These are phyloP conservation scores for Philaethria dido DNA, from an alignment of 2,888 invertebrate species.

Conservation along the genomic window DNA sequence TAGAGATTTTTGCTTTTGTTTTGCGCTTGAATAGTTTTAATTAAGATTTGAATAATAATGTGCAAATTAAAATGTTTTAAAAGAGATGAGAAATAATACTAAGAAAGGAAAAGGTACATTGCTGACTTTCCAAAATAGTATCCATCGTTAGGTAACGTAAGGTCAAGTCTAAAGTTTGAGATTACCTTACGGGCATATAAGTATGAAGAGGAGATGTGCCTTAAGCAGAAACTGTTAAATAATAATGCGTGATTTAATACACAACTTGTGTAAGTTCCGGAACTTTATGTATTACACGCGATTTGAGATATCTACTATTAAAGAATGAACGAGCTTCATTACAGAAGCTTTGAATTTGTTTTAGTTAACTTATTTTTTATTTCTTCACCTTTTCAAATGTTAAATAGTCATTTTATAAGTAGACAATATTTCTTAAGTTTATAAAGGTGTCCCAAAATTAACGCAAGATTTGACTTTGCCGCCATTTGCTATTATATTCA, in stretches of 20 bases:
- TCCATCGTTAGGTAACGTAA: too few relatives aligned
- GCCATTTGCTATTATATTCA: too few relatives aligned
- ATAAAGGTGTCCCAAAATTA: too few relatives aligned
- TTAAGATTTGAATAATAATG: slow-evolving; percentile 11
- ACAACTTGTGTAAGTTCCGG: neutral
- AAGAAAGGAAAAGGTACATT: neutral
- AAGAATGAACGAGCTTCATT: neutral
- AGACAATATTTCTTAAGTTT: too few relatives aligned
- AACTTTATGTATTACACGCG: too few relatives aligned
- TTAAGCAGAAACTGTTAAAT: neutral
- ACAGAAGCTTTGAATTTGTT: neutral
- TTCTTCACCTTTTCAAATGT: too few relatives aligned
- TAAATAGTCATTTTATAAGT: too few relatives aligned
- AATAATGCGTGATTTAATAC: neutral
- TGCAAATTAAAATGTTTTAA: neutral
- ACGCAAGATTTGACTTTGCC: too few relatives aligned
- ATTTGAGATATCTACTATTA: too few relatives aligned
- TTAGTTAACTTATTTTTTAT: too few relatives aligned
- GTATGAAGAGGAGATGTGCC: neutral
- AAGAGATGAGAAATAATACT: neutral
- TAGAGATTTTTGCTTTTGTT: slow-evolving; percentile 12
- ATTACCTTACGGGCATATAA: neutral
- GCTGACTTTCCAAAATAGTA: too few relatives aligned
- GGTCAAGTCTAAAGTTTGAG: too few relatives aligned
- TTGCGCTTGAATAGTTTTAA: slow-evolving; percentile 24